phyloP scores from a whole-genome alignment of 2,113 vertebrate genomes.

The Phocoena sinus region DNA sequence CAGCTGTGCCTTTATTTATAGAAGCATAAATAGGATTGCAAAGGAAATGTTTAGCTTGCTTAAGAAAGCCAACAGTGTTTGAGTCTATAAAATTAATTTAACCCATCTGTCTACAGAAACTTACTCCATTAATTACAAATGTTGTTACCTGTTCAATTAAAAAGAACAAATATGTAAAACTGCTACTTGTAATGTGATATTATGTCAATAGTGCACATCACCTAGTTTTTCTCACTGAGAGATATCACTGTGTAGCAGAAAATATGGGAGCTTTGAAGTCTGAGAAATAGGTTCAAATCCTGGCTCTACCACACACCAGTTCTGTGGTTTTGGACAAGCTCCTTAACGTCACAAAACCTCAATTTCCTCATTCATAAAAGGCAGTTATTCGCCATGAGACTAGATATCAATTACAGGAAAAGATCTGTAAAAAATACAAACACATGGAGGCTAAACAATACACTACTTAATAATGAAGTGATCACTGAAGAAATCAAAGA shows the following conservation, averaged over 20 bases:
- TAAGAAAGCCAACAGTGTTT: conserved; percentile 60
- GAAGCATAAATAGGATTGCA: conserved; percentile 58
- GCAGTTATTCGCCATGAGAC: too few relatives aligned
- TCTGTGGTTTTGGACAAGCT: background rate
- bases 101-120: conserved; percentile 54
- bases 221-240: background rate
- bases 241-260: background rate
- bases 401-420: too few relatives aligned
- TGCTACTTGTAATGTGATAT: background rate
- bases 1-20: conserved; percentile 67
- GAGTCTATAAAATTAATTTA: conserved; percentile 61
- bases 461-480: too few relatives aligned
- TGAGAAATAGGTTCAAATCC: background rate
- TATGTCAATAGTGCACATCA: background rate
- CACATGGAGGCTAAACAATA: too few relatives aligned
- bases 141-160: conserved; percentile 51
- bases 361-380: background rate
- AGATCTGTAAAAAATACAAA: too few relatives aligned
- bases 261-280: background rate
- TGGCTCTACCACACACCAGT: background rate
- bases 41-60: conserved; percentile 65
- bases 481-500: too few relatives aligned
- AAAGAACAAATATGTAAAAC: conserved; percentile 29
- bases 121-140: conserved; percentile 54
- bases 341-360: background rate